phyloP scores from a whole-genome alignment of 2,888 invertebrate species.

The Hemicrepidius hirtus region DNA sequence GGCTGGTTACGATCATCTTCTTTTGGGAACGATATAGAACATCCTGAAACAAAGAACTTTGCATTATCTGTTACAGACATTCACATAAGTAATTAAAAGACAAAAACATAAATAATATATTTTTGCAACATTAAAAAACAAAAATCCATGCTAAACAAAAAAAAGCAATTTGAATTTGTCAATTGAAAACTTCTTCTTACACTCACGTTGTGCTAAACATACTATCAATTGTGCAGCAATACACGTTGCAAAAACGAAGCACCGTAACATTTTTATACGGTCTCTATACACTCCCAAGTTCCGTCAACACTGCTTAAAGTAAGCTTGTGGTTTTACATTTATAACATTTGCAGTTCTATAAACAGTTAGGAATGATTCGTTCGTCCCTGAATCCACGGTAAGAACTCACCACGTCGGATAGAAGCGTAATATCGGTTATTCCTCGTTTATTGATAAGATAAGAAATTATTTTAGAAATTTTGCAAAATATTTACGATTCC shows the following conservation, averaged over 20 bases:
- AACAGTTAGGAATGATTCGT: neutral
- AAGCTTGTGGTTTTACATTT: neutral
- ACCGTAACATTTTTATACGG: neutral
- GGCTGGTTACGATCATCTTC: constrained; percentile 58
- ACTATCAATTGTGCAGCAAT: neutral
- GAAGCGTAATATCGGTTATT: too few relatives aligned
- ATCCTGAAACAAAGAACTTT: constrained; percentile 36
- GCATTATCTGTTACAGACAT: neutral
- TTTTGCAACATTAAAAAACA: neutral
- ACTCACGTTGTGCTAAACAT: neutral
- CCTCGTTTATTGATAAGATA: too few relatives aligned
- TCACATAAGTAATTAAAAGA: too few relatives aligned
- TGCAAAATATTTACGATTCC: too few relatives aligned
- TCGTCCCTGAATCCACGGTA: too few relatives aligned
- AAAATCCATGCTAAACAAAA: too few relatives aligned
- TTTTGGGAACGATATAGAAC: constrained; percentile 40
- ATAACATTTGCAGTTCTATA: constrained; percentile 11
- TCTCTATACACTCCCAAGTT: neutral
- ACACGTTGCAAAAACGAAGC: neutral
- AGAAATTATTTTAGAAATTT: too few relatives aligned
- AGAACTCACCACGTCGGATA: too few relatives aligned
- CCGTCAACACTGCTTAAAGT: neutral
- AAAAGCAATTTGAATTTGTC: too few relatives aligned
- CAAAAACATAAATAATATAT: too few relatives aligned
- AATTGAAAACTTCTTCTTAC: too few relatives aligned